Base-by-base conservation (phyloP, 2,797 vertebrate genomes). In the Podarcis siculus region DNA sequence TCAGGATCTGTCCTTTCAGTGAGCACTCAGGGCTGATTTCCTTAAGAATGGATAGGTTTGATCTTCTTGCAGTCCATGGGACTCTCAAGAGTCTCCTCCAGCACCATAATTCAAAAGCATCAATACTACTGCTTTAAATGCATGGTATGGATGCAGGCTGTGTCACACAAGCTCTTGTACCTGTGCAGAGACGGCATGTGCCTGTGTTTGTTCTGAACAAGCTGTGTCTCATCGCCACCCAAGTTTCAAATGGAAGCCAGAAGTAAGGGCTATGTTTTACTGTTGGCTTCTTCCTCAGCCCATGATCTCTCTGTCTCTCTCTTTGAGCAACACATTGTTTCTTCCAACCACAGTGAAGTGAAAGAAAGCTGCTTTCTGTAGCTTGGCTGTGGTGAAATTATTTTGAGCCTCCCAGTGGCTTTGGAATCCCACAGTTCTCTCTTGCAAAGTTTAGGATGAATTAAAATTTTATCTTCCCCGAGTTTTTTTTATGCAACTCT, bases 381-480 rank as follows among this genome's bases (percentile, higher is more conserved):
- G 35, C 12, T 25, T 21, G 72, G n/a, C 42, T 67, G 64, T 83
- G 86, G 79, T 84, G 2, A 61, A 89, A 90, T 45, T n/a, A 27
- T 67, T 78, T 45, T 19, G 10, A 25, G 37, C 10, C 58, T 15
- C 72, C 17, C 8, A 42, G 35, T 55, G 67, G 58, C 37, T 77
- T 45, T 81, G 69, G 2, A 93, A 92, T 66, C 76, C 89, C 66
- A 88, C 91, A 32, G 72, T 91, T 94, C 92, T 75, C 88, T 93
- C 93, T 82, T 87, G 91, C 85, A 93, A 91, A 87, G 85, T 94
- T 91, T 91, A 42, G 90, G 92, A 85, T 90, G 89, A 94, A 92
- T 95, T 93, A 84, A 92, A 92, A 55, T 94, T 94, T 94, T 94
- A 93, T 92, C 88, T 92, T 92, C 30, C 6, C 89, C 58, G 89